Evolutionary conservation across 2,113 vertebrate genomes (phyloP).

Genomic region (Poeciliopsis occidentalis): DNA sequence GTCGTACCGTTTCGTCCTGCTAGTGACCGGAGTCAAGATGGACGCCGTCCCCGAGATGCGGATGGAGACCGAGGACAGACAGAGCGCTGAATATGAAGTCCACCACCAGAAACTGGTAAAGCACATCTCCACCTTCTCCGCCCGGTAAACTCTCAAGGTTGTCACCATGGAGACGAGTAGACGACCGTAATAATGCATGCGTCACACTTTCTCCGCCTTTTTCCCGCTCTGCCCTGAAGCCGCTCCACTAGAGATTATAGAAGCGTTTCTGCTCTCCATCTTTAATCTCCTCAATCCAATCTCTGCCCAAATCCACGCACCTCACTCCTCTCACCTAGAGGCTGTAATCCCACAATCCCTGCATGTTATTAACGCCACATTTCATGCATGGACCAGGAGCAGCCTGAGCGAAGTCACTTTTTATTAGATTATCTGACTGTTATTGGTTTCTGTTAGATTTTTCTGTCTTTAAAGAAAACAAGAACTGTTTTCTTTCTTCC

Average conservation of each 20-base stretch:
- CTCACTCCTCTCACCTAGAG: slow-evolving; percentile 57
- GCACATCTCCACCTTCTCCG: slow-evolving; percentile 48
- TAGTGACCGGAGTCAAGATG: slow-evolving; percentile 92
- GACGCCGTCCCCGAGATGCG: slow-evolving; percentile 91
- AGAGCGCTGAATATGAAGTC: slow-evolving; percentile 93
- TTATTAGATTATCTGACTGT: neutral
- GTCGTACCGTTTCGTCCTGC: slow-evolving; percentile 21
- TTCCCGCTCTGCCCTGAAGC: no score
- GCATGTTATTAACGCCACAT: slow-evolving; percentile 59
- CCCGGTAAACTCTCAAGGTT: slow-evolving; percentile 64
- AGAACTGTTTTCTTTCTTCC: neutral
- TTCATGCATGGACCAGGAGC: slow-evolving; percentile 40
- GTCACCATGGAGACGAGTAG: slow-evolving; percentile 71
- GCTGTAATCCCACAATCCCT: slow-evolving; percentile 66
- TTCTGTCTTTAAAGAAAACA: neutral
- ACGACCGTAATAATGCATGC: slow-evolving; percentile 34
- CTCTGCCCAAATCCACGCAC: slow-evolving; percentile 46
- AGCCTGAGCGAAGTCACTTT: slow-evolving; percentile 6
- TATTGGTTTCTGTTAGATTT: neutral
- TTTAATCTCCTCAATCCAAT: slow-evolving; percentile 57
- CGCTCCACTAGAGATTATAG: neutral
- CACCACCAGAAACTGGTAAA: slow-evolving; percentile 96
- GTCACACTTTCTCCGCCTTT: slow-evolving; percentile 26
- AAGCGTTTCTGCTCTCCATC: slow-evolving; percentile 19
- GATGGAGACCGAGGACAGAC: slow-evolving; percentile 92